phyloP scores from a whole-genome alignment of 2,113 vertebrate species.

The Sturnira hondurensis region DNA sequence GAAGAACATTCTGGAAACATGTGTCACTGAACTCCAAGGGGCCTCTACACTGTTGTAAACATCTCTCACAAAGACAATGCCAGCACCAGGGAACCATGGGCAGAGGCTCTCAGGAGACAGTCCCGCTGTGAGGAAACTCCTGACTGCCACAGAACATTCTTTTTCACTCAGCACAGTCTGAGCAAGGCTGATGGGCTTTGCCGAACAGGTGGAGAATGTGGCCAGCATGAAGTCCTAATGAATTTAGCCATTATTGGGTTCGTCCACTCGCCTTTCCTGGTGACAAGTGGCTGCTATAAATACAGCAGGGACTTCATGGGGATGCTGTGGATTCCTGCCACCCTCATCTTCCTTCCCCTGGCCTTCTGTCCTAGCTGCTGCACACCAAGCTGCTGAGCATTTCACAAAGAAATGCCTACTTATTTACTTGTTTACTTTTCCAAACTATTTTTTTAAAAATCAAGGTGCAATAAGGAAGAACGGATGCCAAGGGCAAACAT shows the following conservation, averaged over 20 bases:
- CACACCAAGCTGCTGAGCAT: neutral
- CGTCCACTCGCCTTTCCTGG: fast-evolving
- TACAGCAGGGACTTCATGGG: fast-evolving
- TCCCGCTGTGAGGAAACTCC: fast-evolving
- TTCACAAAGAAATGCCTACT: neutral
- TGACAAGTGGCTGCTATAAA: fast-evolving
- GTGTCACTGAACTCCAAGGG: constrained; percentile 28
- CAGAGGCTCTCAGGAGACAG: constrained; percentile 28
- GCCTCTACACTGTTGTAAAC: neutral
- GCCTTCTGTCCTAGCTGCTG: neutral
- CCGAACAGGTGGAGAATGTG: fast-evolving
- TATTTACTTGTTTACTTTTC: neutral
- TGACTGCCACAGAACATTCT: fast-evolving
- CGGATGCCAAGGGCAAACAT: constrained; percentile 70
- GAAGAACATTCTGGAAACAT: constrained; percentile 52
- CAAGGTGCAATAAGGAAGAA: constrained; percentile 68
- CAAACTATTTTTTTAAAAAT: neutral
- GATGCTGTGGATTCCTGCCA: neutral
- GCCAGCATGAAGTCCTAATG: fast-evolving
- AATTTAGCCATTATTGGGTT: fast-evolving
- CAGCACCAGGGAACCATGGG: neutral
- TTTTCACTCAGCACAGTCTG: fast-evolving
- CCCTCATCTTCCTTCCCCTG: too few relatives aligned
- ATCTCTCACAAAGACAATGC: constrained; percentile 48
- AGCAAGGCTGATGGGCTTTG: fast-evolving